These are phyloP conservation scores for Artibeus lituratus DNA, from an alignment of 2,797 vertebrate genomes.

Conservation along the genomic window DNA sequence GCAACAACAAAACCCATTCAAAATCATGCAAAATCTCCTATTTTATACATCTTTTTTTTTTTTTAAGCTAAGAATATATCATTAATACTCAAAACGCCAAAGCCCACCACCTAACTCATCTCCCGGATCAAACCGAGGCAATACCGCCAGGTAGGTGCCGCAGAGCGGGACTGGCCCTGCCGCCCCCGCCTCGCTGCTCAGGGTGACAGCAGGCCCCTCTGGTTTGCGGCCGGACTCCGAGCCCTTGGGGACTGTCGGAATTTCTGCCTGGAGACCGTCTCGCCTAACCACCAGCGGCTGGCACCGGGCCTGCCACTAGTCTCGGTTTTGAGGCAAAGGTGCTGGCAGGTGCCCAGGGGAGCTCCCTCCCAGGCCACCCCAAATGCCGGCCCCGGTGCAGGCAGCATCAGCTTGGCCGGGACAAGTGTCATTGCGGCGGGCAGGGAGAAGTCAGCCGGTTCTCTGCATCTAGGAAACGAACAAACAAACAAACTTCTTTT, in stretches of 20 bases:
- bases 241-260: not conserved
- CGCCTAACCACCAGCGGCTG: slow-evolving; percentile 1
- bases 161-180: not conserved
- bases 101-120: not conserved
- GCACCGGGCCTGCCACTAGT: not conserved
- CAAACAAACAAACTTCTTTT: slow-evolving; percentile 5
- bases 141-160: not conserved
- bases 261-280: slow-evolving; percentile 45
- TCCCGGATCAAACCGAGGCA: not conserved
- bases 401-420: not conserved
- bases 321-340: not conserved
- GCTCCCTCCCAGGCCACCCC: not conserved
- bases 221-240: not conserved
- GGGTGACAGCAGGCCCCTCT: not conserved
- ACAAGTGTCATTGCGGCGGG: not conserved
- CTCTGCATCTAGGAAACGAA: slow-evolving; percentile 33
- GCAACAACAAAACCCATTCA: not conserved
- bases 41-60: slow-evolving; percentile 41
- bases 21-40: slow-evolving; percentile 24
- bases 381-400: not conserved
- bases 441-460: not conserved
- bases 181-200: not conserved
- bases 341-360: slow-evolving; percentile 44
- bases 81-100: not conserved
- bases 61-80: not conserved